These are phyloP conservation scores for Thermophis baileyi DNA, from an alignment of 2,113 vertebrate species.

Conservation along the genomic window DNA sequence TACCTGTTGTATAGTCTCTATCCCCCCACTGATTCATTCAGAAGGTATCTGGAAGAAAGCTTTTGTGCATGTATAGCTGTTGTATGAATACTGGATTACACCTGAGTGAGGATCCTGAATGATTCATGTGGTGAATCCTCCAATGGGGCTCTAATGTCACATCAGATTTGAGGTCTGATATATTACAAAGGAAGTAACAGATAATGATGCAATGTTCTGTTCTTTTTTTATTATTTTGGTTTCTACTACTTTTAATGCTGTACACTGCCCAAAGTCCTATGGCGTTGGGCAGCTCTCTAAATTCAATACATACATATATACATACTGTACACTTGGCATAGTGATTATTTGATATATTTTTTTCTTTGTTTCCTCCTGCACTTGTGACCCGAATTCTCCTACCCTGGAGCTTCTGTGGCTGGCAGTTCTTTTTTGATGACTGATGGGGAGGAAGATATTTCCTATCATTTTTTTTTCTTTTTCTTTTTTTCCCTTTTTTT, in stretches of 20 bases:
- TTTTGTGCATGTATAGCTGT: not conserved
- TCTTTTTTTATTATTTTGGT: not conserved
- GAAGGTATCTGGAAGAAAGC: not conserved
- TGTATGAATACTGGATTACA: not conserved
- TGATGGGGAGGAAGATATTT: not conserved
- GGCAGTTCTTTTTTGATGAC: not conserved
- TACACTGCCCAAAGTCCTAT: not conserved
- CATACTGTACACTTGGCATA: not conserved
- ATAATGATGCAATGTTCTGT: not conserved
- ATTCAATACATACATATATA: not conserved
- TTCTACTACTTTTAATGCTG: not conserved
- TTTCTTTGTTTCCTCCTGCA: not conserved
- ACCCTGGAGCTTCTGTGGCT: not conserved
- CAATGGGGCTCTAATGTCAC: not conserved
- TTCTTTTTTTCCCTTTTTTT: not conserved
- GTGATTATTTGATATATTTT: not conserved
- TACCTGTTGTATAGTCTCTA: not conserved
- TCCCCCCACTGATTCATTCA: not conserved
- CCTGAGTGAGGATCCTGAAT: not conserved
- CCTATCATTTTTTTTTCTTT: not conserved
- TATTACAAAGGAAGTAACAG: not conserved
- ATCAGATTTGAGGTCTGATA: not conserved
- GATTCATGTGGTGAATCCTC: not conserved
- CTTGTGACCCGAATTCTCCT: not conserved
- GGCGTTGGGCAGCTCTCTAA: not conserved